Conservation (phyloP, 2,797 vertebrate species). For the Malurus leucopterus region DNA sequence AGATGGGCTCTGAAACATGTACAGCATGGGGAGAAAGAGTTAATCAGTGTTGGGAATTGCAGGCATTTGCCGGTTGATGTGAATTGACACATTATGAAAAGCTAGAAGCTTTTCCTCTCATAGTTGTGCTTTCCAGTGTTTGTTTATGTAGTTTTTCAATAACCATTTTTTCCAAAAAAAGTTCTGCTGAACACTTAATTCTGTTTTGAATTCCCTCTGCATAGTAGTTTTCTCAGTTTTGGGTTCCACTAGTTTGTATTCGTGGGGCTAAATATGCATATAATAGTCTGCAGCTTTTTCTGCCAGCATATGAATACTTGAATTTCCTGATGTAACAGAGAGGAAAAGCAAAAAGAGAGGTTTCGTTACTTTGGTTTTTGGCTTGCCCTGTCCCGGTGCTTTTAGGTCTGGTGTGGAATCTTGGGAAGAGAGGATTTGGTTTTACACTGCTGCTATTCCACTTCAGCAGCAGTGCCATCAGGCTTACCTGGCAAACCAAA, state of each 20-base stretch:
- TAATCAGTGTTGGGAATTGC: neutral
- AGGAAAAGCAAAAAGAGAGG: neutral
- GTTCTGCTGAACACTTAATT: conserved; percentile 39
- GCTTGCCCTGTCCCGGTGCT: neutral
- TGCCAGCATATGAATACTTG: neutral
- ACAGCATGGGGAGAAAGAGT: neutral
- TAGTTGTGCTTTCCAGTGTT: conserved; percentile 24
- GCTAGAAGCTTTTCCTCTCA: conserved; percentile 13
- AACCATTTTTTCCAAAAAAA: conserved; percentile 39
- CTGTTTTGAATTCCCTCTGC: conserved; percentile 2
- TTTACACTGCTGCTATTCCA: neutral
- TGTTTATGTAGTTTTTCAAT: conserved; percentile 34
- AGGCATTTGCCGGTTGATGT: neutral
- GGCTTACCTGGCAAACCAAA: neutral
- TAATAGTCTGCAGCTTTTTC: neutral
- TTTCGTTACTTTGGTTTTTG: neutral
- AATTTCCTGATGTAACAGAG: neutral
- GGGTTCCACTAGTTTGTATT: conserved; percentile 7
- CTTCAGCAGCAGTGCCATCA: neutral
- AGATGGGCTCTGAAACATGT: neutral
- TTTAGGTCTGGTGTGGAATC: neutral
- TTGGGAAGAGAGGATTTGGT: neutral
- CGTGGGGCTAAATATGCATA: neutral
- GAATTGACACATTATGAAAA: neutral
- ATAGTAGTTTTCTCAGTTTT: conserved; percentile 5